Evolutionary conservation across 2,113 vertebrate genomes (phyloP).

Genomic region (Nanorana parkeri): DNA sequence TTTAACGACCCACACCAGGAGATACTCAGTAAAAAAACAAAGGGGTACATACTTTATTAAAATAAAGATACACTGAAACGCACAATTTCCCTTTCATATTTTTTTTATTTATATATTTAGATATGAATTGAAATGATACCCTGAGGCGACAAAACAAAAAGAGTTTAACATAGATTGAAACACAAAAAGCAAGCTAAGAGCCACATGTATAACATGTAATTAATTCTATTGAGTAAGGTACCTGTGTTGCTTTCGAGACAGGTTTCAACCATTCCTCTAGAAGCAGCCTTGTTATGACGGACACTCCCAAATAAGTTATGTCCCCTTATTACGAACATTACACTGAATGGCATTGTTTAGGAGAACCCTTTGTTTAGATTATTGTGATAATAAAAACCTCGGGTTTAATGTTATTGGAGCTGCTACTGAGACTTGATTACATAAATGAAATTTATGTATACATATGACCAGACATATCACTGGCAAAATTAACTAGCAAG

Average conservation of each 20-base stretch:
- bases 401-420: not conserved
- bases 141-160: not conserved
- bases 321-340: not conserved
- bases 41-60: no score
- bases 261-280: not conserved
- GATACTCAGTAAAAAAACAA: no score
- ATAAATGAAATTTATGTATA: no score
- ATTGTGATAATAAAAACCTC: no score
- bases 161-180: not conserved
- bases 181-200: not conserved
- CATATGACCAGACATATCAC: no score
- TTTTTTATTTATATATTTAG: not conserved
- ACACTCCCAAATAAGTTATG: not conserved
- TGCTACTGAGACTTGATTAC: not conserved
- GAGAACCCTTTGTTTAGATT: slow-evolving; percentile 6
- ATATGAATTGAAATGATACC: not conserved
- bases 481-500: no score
- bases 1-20: no score
- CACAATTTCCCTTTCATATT: no score
- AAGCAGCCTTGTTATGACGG: not conserved
- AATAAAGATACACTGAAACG: no score
- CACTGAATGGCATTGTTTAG: not conserved
- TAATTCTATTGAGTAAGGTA: not conserved
- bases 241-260: not conserved
- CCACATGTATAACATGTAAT: slow-evolving; percentile 15